Conservation (phyloP, 2,888 invertebrate species). For the Chrysodeixis includens region DNA sequence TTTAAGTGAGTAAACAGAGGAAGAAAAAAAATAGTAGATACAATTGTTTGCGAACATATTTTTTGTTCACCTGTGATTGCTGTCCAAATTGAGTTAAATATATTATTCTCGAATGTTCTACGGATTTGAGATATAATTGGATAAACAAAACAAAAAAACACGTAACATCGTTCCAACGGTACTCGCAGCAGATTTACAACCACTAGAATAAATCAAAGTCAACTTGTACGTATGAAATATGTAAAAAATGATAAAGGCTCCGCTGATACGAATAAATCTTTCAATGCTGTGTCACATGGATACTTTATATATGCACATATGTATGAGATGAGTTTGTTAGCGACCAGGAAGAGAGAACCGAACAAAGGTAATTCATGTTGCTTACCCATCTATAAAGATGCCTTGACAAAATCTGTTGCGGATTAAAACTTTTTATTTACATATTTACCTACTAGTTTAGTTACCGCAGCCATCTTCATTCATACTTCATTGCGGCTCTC, state of each 20-base stretch:
- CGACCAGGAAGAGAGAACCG: background rate
- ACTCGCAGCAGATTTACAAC: slow-evolving; percentile 15
- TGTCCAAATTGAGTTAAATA: background rate
- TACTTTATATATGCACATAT: slow-evolving; percentile 5
- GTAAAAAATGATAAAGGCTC: slow-evolving; percentile 23
- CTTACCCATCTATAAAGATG: too few relatives aligned
- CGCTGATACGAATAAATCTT: slow-evolving; percentile 27
- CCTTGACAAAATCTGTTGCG: too few relatives aligned
- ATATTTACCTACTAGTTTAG: too few relatives aligned
- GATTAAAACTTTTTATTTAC: too few relatives aligned
- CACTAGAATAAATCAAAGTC: slow-evolving; percentile 45
- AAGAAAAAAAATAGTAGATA: too few relatives aligned
- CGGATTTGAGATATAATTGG: slow-evolving; percentile 17
- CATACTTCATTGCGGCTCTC: too few relatives aligned
- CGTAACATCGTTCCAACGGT: slow-evolving; percentile 13
- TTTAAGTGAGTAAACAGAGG: too few relatives aligned
- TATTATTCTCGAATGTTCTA: background rate
- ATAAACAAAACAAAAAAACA: slow-evolving; percentile 7
- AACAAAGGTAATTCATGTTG: too few relatives aligned
- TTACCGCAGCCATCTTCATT: too few relatives aligned
- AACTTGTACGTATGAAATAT: slow-evolving; percentile 33
- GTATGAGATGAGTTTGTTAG: slow-evolving; percentile 6
- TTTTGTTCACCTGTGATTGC: too few relatives aligned
- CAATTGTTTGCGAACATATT: too few relatives aligned
- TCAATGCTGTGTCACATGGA: slow-evolving; percentile 12